These are phyloP conservation scores for Actinemys pallida DNA, from an alignment of 2,113 vertebrate genomes.

Conservation along the genomic window DNA sequence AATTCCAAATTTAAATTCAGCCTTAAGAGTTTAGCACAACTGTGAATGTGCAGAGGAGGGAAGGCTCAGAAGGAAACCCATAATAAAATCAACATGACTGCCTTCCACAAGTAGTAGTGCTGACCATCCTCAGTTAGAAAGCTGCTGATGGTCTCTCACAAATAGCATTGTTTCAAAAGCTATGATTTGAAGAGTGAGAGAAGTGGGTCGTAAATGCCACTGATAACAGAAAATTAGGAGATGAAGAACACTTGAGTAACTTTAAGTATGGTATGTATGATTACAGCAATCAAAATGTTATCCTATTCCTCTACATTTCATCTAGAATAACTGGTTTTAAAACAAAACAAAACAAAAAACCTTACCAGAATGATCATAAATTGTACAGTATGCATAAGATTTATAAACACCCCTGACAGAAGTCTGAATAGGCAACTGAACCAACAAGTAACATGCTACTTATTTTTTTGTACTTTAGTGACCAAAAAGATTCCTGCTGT, in stretches of 20 bases:
- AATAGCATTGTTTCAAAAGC: not conserved
- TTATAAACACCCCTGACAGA: not conserved
- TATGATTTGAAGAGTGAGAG: slow-evolving; percentile 44
- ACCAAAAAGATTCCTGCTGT: not conserved
- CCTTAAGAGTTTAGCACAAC: not conserved
- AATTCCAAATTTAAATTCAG: not conserved
- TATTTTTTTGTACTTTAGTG: not conserved
- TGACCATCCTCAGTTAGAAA: slow-evolving; percentile 27
- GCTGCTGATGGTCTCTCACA: slow-evolving; percentile 24
- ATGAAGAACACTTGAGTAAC: slow-evolving; percentile 49
- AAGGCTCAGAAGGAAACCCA: not conserved
- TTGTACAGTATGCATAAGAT: not conserved
- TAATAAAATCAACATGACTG: not conserved
- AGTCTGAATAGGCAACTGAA: not conserved
- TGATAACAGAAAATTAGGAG: slow-evolving; percentile 42
- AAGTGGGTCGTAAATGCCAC: slow-evolving; percentile 34
- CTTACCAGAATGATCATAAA: accelerated
- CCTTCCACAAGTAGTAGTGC: not conserved
- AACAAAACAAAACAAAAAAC: not conserved
- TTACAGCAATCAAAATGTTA: slow-evolving; percentile 57
- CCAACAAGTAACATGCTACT: not conserved
- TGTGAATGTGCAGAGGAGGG: not conserved
- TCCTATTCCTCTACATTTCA: not conserved
- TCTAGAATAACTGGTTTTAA: not conserved
- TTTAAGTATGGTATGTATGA: slow-evolving; percentile 40